These are phyloP conservation scores for Callyntrura sp. DNA, from an alignment of 2,888 invertebrate genomes.

Conservation along the genomic window DNA sequence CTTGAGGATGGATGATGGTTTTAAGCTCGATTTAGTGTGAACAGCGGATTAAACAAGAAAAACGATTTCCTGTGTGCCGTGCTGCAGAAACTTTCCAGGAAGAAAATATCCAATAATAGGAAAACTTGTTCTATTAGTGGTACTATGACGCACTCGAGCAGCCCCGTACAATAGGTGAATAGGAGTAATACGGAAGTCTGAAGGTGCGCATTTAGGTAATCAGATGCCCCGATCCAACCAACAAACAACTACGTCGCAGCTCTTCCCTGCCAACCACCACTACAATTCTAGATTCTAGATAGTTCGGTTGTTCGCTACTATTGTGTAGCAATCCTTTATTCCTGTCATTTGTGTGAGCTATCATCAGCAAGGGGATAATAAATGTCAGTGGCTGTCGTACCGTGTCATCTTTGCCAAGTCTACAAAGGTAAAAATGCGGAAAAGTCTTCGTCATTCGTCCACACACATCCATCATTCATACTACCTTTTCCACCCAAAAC, in stretches of 20 bases:
- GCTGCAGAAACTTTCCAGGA: slow-evolving; percentile 18
- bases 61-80: not conserved
- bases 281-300: not conserved
- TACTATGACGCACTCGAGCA: not conserved
- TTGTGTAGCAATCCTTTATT: not conserved
- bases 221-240: too few species aligned
- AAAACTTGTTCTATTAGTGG: not conserved
- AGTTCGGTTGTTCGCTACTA: not conserved
- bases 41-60: not conserved
- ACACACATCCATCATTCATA: not conserved
- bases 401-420: slow-evolving; percentile 23
- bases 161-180: not conserved
- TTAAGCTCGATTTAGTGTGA: not conserved
- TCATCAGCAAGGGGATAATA: slow-evolving; percentile 53
- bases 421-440: too few species aligned
- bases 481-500: not conserved
- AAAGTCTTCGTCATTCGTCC: not conserved
- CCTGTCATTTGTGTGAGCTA: slow-evolving; percentile 25
- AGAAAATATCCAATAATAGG: not conserved
- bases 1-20: not conserved
- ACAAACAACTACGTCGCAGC: not conserved
- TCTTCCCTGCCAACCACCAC: not conserved
- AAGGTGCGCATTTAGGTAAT: not conserved
- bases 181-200: slow-evolving; percentile 24
- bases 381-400: slow-evolving; percentile 33